Percentiles rank a stretch among this genome's conserved stretches.
Evolutionary conservation across 1,140 invertebrate genomes (phyloP).

Genomic region (Uloborus diversus): DNA sequence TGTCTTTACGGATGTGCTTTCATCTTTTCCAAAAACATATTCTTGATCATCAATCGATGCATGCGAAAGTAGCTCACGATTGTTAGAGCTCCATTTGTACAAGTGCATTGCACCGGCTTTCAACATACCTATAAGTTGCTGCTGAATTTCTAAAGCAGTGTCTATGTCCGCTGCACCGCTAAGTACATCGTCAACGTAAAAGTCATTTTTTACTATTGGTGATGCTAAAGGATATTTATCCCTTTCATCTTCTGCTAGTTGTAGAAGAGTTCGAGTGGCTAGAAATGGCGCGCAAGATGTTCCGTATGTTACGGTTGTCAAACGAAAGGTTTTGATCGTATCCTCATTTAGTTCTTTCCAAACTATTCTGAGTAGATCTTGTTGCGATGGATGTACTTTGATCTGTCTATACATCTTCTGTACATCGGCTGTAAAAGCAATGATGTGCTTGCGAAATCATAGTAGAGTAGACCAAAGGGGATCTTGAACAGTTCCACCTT

Average conservation of each 20-base stretch:
- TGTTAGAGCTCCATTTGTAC: conserved; percentile 65
- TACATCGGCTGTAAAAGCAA: not conserved
- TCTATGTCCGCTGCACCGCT: conserved; percentile 59
- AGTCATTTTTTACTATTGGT: conserved; percentile 52
- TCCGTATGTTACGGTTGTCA: no score
- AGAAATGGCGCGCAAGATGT: conserved; percentile 61
- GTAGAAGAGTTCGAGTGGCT: conserved; percentile 60
- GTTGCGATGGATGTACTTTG: not conserved
- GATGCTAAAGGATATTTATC: conserved; percentile 57
- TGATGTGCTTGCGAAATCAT: conserved; percentile 2
- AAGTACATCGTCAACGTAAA: conserved; percentile 65
- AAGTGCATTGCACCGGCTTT: conserved; percentile 62
- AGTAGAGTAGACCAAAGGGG: conserved; percentile 3
- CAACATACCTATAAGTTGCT: conserved; percentile 61
- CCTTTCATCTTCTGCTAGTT: conserved; percentile 60
- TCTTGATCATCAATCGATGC: not conserved
- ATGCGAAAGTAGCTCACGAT: not conserved
- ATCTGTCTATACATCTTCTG: not conserved
- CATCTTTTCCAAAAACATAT: not conserved
- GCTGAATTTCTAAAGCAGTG: conserved; percentile 58
- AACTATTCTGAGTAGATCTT: not conserved
- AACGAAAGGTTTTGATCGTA: no score
- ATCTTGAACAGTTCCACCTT: not conserved
- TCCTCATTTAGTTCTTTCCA: no score
- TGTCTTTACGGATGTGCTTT: not conserved